phyloP scores from a whole-genome alignment of 2,797 vertebrate genomes.

The Malurus leucopterus region DNA sequence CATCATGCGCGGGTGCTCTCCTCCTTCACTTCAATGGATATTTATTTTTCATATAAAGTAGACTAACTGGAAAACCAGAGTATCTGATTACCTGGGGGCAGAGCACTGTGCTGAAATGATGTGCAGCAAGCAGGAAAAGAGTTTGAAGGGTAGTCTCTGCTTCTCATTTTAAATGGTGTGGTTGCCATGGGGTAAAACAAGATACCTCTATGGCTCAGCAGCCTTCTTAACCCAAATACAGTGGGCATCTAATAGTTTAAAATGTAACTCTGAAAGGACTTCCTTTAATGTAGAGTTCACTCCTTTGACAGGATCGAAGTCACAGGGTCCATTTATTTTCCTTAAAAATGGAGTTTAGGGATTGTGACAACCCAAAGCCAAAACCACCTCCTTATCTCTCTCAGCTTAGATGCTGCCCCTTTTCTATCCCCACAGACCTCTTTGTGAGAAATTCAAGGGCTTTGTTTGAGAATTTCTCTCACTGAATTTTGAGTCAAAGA shows the following conservation, averaged over 20 bases:
- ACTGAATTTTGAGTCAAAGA: neutral
- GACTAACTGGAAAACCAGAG: conserved; percentile 15
- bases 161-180: neutral
- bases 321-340: neutral
- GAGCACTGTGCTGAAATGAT: neutral
- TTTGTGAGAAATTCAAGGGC: neutral
- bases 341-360: neutral
- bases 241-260: neutral
- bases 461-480: neutral
- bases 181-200: neutral
- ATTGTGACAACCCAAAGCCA: neutral
- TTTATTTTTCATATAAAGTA: conserved; percentile 44
- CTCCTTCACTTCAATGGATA: conserved; percentile 14
- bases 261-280: neutral
- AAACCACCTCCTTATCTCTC: neutral
- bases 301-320: neutral
- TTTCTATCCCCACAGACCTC: neutral
- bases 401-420: neutral
- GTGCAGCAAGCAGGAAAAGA: neutral
- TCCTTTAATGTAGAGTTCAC: neutral
- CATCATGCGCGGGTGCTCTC: neutral
- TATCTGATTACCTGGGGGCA: conserved; percentile 2
- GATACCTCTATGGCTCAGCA: neutral
- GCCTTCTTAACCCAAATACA: neutral
- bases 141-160: neutral